Evolutionary conservation across 1,140 invertebrate species (phyloP).

Genomic region (Tetramorium parvispinum): DNA sequence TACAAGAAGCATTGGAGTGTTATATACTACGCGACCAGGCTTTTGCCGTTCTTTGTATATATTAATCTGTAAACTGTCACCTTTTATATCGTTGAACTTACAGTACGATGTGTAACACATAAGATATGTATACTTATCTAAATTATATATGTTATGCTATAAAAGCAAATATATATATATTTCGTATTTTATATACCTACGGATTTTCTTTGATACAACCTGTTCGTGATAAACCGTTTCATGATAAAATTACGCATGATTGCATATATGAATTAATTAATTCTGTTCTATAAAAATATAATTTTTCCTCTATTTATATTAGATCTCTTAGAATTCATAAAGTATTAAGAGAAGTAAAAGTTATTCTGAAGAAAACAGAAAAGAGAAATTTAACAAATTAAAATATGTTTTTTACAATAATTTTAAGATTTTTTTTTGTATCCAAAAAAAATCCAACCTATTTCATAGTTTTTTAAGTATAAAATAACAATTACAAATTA

Average conservation of each 20-base stretch:
- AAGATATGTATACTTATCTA: conserved; percentile 82
- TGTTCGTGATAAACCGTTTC: background rate
- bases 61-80: conserved; percentile 72
- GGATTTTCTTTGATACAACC: background rate
- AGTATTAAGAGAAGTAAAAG: background rate
- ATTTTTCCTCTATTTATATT: background rate
- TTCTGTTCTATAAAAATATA: background rate
- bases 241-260: background rate
- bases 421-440: background rate
- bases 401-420: background rate
- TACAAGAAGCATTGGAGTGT: conserved; percentile 29
- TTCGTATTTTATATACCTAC: conserved; percentile 82
- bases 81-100: conserved; percentile 83
- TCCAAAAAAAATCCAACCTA: background rate
- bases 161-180: conserved; percentile 85
- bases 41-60: conserved; percentile 65
- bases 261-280: background rate
- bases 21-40: conserved; percentile 31
- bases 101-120: conserved; percentile 79
- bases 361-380: background rate
- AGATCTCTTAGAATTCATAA: background rate
- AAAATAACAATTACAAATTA: background rate
- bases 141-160: conserved; percentile 82
- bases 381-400: background rate
- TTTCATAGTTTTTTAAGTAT: background rate